phyloP scores from a whole-genome alignment of 2,797 vertebrate species.

The Ispidina lecontei region DNA sequence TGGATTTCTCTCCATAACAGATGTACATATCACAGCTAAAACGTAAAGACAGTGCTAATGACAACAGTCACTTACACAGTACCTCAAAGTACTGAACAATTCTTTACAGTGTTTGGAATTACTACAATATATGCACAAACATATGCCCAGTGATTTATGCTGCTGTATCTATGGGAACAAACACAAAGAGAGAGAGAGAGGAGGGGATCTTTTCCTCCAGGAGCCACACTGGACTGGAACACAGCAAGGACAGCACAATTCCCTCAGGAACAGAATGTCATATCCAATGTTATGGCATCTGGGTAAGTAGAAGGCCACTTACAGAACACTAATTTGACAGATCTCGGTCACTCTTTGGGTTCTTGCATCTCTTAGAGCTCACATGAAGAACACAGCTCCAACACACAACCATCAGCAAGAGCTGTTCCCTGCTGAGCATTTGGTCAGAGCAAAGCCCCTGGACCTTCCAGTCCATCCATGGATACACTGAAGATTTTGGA shows the following conservation, averaged over 20 bases:
- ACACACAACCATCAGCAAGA: no score
- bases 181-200: background rate
- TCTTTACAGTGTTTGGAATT: background rate
- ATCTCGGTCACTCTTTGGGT: background rate
- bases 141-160: background rate
- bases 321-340: background rate
- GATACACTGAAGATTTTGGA: accelerated
- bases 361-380: background rate
- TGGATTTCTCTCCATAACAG: background rate
- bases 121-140: background rate
- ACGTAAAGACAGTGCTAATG: background rate
- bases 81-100: background rate
- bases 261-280: background rate
- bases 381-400: background rate
- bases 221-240: background rate
- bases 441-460: background rate
- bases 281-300: background rate
- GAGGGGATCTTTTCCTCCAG: background rate
- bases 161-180: background rate
- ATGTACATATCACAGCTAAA: background rate
- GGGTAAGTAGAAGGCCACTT: background rate
- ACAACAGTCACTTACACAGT: background rate
- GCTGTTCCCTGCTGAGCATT: background rate
- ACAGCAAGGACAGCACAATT: background rate
- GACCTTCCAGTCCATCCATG: background rate